Conservation (phyloP, 2,888 invertebrate genomes). For the Cantharis flavilabris region DNA sequence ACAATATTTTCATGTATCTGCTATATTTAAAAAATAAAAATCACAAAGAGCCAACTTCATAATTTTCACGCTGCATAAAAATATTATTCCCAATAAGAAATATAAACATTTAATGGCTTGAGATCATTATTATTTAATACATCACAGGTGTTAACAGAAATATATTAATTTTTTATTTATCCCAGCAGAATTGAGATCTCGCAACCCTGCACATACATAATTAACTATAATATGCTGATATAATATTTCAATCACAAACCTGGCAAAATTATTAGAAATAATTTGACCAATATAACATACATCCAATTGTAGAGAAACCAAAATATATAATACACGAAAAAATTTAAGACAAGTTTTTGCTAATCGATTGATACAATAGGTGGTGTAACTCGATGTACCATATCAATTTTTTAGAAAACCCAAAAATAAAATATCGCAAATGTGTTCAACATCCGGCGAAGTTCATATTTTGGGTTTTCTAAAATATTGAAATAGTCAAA, state of each 20-base stretch:
- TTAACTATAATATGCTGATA: conserved; percentile 1
- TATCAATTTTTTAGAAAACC: too few relatives aligned
- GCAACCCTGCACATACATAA: conserved; percentile 36
- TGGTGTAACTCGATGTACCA: too few relatives aligned
- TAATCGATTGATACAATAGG: too few relatives aligned
- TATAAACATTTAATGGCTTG: conserved; percentile 54
- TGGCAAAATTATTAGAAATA: conserved; percentile 15
- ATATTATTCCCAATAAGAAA: conserved; percentile 7
- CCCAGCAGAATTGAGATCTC: conserved; percentile 44
- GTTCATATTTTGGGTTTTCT: too few relatives aligned
- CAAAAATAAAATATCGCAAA: too few relatives aligned
- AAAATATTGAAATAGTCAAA: too few relatives aligned
- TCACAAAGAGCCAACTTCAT: not conserved
- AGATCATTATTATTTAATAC: conserved; percentile 67
- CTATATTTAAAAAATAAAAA: not conserved
- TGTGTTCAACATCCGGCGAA: too few relatives aligned
- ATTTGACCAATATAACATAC: not conserved
- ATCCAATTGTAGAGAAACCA: not conserved
- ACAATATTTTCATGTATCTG: not conserved
- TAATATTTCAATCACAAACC: conserved; percentile 21
- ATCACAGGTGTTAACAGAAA: conserved; percentile 67
- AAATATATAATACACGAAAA: not conserved
- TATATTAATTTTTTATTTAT: conserved; percentile 42
- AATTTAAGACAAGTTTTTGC: not conserved
- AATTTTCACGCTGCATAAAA: not conserved